These are phyloP conservation scores for Danionella cerebrum DNA, from an alignment of 2,113 vertebrate species.

Conservation along the genomic window DNA sequence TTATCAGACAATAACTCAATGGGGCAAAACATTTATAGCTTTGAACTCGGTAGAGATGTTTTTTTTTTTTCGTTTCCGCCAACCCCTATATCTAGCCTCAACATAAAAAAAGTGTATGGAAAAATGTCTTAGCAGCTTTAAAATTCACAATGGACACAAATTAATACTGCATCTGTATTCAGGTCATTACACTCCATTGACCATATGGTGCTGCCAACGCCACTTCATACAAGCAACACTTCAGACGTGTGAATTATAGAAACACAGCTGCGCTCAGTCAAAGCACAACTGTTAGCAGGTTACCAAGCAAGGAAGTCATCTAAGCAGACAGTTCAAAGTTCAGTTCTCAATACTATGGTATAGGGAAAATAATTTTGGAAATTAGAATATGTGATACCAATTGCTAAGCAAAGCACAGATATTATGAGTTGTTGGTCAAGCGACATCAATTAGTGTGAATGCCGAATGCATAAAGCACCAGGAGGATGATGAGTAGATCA, in stretches of 20 bases:
- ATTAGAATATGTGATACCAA: not conserved
- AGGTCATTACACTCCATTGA: not conserved
- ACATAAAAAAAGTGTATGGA: not conserved
- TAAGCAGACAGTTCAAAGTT: not conserved
- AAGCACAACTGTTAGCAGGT: not conserved
- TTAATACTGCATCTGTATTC: not conserved
- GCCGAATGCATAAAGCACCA: not conserved
- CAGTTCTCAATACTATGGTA: not conserved
- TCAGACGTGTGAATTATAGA: not conserved
- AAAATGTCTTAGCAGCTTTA: not conserved
- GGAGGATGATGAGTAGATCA: not conserved
- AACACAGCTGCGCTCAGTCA: not conserved
- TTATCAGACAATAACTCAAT: constrained; percentile 5
- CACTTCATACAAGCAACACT: not conserved
- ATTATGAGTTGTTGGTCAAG: not conserved
- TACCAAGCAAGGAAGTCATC: not conserved
- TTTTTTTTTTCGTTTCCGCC: not conserved
- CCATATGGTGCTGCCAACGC: not conserved
- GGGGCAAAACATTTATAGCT: not conserved
- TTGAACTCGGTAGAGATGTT: not conserved
- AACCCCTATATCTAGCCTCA: not conserved
- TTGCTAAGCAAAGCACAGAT: not conserved
- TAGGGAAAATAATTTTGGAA: not conserved
- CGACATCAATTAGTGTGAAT: not conserved
- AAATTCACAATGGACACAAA: not conserved